Evolutionary conservation across 2,888 invertebrate genomes (phyloP).

Genomic region (Orthosia incerta): DNA sequence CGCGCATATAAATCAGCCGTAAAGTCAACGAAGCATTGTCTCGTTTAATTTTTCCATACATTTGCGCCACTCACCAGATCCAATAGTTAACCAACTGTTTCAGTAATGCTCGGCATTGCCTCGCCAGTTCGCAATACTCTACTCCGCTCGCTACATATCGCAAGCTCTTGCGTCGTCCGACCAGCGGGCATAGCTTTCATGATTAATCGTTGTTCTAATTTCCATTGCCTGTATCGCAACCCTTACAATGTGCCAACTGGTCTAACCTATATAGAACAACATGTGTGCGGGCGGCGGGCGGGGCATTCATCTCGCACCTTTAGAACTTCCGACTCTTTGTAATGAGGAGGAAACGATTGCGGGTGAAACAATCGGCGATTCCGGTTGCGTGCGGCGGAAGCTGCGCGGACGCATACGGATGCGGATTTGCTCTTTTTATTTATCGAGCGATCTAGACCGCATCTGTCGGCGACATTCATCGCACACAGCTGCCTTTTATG

Average conservation of each 20-base stretch:
- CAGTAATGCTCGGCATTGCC: slow-evolving; percentile 82
- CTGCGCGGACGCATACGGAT: slow-evolving; percentile 85
- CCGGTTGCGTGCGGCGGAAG: slow-evolving; percentile 87
- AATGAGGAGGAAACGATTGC: slow-evolving; percentile 87
- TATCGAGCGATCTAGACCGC: slow-evolving; percentile 88
- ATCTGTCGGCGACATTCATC: slow-evolving; percentile 87
- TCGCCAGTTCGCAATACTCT: slow-evolving; percentile 82
- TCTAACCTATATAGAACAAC: slow-evolving; percentile 51
- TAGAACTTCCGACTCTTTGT: slow-evolving; percentile 84
- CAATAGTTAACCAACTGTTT: slow-evolving; percentile 86
- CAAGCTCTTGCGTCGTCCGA: slow-evolving; percentile 87
- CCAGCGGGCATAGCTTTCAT: slow-evolving; percentile 80
- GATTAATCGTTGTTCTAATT: slow-evolving; percentile 82
- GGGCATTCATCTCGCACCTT: slow-evolving; percentile 77
- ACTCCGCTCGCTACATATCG: slow-evolving; percentile 85
- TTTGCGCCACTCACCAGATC: slow-evolving; percentile 82
- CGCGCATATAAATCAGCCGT: slow-evolving; percentile 79
- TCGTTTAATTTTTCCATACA: slow-evolving; percentile 81
- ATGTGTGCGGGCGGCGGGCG: slow-evolving; percentile 22
- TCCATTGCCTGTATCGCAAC: slow-evolving; percentile 71
- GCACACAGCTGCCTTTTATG: slow-evolving; percentile 87
- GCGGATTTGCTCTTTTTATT: slow-evolving; percentile 88
- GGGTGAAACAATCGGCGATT: slow-evolving; percentile 86
- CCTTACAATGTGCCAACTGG: slow-evolving; percentile 66
- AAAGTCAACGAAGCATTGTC: slow-evolving; percentile 72